Conservation (phyloP, 2,888 invertebrate species). For the Drosophila helvetica region DNA sequence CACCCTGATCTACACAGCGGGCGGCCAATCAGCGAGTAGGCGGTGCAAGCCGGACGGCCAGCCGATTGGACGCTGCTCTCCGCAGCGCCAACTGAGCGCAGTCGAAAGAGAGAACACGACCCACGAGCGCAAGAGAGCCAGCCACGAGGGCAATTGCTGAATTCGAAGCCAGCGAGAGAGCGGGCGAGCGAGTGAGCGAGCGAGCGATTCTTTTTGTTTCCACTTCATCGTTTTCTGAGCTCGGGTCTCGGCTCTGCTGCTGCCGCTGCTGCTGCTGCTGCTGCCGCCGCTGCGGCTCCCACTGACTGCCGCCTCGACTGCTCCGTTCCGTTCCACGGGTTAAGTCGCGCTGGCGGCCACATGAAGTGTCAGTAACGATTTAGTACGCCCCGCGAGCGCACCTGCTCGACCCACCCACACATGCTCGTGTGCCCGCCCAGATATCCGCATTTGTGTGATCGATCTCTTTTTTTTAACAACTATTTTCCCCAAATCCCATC, state of each 20-base stretch:
- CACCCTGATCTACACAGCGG: neutral
- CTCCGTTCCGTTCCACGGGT: constrained; percentile 57
- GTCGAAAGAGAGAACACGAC: neutral
- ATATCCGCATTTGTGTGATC: neutral
- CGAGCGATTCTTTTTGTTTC: neutral
- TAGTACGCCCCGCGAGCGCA: constrained; percentile 80
- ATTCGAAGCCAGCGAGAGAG: neutral
- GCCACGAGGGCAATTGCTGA: neutral
- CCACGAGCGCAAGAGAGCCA: neutral
- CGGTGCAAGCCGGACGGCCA: neutral
- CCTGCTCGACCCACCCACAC: constrained; percentile 58
- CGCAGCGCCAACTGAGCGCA: neutral
- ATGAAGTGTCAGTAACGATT: constrained; percentile 84
- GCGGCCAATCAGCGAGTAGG: neutral
- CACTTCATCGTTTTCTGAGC: neutral
- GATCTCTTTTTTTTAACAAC: neutral
- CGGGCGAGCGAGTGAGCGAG: neutral
- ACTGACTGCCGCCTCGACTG: neutral
- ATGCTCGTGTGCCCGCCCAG: constrained; percentile 3
- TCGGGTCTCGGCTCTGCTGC: neutral
- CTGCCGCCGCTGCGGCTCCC: neutral
- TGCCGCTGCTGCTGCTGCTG: neutral
- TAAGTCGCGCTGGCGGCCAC: constrained; percentile 77
- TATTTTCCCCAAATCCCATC: neutral
- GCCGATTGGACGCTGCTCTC: constrained; percentile 1